phyloP scores from a whole-genome alignment of 2,797 vertebrate genomes.

The Carduelis carduelis region DNA sequence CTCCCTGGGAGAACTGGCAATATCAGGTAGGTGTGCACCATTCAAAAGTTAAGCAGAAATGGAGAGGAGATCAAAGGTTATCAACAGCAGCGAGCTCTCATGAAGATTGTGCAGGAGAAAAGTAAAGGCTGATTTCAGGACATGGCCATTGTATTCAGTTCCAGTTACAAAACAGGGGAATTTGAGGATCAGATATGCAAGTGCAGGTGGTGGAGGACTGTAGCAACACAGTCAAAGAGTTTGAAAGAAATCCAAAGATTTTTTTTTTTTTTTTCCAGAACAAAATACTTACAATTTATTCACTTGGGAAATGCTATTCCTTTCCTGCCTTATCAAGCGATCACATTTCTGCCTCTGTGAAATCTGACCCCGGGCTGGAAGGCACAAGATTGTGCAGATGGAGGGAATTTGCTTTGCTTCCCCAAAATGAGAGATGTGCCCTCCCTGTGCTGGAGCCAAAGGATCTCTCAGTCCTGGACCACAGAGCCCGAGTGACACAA shows the following conservation, averaged over 20 bases:
- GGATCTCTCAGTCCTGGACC: rapidly evolving
- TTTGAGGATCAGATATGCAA: slow-evolving; percentile 11
- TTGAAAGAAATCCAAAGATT: slow-evolving; percentile 10
- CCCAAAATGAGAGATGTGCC: background rate
- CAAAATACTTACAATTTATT: background rate
- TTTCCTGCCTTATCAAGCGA: slow-evolving; percentile 19
- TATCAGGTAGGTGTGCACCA: background rate
- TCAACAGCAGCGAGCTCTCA: background rate
- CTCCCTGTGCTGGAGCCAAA: background rate
- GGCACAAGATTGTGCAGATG: background rate
- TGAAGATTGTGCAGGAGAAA: background rate
- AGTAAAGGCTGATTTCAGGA: slow-evolving; percentile 4
- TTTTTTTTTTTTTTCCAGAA: background rate
- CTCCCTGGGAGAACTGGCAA: background rate
- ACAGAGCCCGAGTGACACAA: rapidly evolving
- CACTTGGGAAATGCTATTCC: background rate
- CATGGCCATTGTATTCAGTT: background rate
- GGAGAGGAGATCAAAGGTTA: slow-evolving; percentile 44
- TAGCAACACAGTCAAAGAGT: slow-evolving; percentile 10
- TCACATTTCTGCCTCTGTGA: background rate
- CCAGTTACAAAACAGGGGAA: slow-evolving; percentile 1
- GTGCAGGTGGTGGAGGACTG: background rate
- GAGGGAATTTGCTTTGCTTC: background rate
- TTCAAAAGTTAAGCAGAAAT: slow-evolving; percentile 6
- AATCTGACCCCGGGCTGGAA: background rate